Conservation (phyloP, 2,797 vertebrate species). For the Brotula barbata region DNA sequence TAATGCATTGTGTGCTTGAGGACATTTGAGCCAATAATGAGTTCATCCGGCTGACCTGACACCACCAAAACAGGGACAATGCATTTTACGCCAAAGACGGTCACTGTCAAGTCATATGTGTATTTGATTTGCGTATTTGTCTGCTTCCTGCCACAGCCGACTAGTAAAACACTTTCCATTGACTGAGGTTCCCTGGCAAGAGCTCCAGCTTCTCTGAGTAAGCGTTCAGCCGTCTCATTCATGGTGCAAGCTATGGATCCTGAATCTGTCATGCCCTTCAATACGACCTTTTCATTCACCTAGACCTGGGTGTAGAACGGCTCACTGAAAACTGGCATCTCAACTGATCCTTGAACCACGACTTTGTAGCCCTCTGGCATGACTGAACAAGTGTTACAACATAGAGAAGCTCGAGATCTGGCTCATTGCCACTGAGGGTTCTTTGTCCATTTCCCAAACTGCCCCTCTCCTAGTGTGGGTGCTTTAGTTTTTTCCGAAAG, state of each 20-base stretch:
- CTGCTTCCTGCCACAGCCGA: background rate
- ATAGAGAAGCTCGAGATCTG: conserved; percentile 13
- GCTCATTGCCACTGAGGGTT: conserved; percentile 13
- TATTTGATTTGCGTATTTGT: background rate
- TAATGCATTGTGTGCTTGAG: conserved; percentile 9
- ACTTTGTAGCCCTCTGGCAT: conserved; percentile 14
- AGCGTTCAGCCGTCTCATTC: background rate
- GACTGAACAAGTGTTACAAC: conserved; percentile 12
- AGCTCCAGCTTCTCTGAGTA: background rate
- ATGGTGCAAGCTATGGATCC: conserved; percentile 34
- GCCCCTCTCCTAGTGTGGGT: conserved; percentile 27
- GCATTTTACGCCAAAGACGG: conserved; percentile 8
- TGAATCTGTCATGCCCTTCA: conserved; percentile 32
- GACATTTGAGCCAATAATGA: conserved; percentile 35
- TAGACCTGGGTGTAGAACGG: conserved; percentile 27
- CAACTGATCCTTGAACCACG: conserved; percentile 15
- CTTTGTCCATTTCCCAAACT: conserved; percentile 24
- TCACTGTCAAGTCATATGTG: conserved; percentile 28
- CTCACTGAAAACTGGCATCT: conserved; percentile 24
- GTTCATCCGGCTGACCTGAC: conserved; percentile 32
- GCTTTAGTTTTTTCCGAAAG: conserved; percentile 35
- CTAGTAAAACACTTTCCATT: background rate
- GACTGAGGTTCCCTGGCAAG: background rate
- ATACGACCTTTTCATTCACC: conserved; percentile 25
- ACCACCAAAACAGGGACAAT: conserved; percentile 10